Conservation (phyloP, 2,797 vertebrate genomes). For the Melanotaenia boesemani region DNA sequence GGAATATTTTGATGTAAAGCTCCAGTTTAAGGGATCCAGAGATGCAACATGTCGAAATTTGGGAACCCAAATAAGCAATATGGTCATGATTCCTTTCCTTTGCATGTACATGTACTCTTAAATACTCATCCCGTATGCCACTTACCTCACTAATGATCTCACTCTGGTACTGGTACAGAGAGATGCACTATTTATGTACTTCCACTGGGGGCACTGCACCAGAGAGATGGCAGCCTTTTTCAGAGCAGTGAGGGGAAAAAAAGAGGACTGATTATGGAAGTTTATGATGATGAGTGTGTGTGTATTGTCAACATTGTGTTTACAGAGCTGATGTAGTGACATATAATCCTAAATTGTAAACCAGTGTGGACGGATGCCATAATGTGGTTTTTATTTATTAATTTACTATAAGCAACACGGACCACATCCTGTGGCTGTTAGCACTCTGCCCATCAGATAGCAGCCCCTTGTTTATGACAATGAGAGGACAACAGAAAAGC, state of each 20-base stretch:
- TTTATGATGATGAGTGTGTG: constrained; percentile 16
- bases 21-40: constrained; percentile 13
- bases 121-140: constrained; percentile 56
- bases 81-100: constrained; percentile 29
- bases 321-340: neutral
- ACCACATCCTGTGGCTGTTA: too few relatives aligned
- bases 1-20: constrained; percentile 16
- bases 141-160: constrained; percentile 82
- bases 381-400: neutral
- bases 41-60: constrained; percentile 35
- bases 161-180: constrained; percentile 74
- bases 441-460: neutral
- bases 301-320: constrained; percentile 1
- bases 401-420: neutral
- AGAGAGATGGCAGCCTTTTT: constrained; percentile 75
- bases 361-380: neutral
- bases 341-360: neutral
- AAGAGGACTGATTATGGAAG: constrained; percentile 36
- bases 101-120: constrained; percentile 23
- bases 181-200: constrained; percentile 52
- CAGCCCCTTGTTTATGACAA: neutral
- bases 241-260: constrained; percentile 63
- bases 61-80: constrained; percentile 35
- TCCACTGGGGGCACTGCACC: constrained; percentile 73
- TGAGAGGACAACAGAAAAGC: neutral